Conservation (phyloP, 2,797 vertebrate genomes). For the Staurois parvus region DNA sequence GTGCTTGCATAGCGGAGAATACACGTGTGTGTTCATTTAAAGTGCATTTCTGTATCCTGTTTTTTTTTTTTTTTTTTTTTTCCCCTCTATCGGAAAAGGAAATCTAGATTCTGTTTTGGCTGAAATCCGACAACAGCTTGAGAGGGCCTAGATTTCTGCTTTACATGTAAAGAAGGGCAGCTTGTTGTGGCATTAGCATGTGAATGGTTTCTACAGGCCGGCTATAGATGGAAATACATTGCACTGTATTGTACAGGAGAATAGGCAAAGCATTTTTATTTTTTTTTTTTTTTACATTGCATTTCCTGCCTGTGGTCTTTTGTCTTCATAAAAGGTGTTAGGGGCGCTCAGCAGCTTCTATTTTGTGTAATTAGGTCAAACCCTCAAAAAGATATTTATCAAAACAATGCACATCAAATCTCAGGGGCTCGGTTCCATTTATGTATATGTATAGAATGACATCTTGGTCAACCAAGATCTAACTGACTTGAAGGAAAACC, state of each 20-base stretch:
- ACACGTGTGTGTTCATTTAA: constrained; percentile 20
- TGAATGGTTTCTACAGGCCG: constrained; percentile 35
- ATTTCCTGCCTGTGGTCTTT: constrained; percentile 57
- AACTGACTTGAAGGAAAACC: not conserved
- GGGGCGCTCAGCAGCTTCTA: constrained; percentile 20
- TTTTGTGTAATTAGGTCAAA: constrained; percentile 62
- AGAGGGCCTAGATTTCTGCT: constrained; percentile 33
- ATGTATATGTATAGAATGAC: constrained; percentile 3
- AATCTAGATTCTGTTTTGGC: constrained; percentile 44
- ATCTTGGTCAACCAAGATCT: constrained; percentile 29
- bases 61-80: constrained; percentile 3
- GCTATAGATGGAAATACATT: constrained; percentile 26
- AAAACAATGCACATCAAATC: constrained; percentile 43
- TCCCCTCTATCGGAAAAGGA: constrained; percentile 9
- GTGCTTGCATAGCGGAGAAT: constrained; percentile 6
- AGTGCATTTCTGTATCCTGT: constrained; percentile 18
- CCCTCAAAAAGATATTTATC: constrained; percentile 57
- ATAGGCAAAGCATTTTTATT: constrained; percentile 41
- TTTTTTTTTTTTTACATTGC: constrained; percentile 41
- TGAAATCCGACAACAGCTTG: constrained; percentile 52
- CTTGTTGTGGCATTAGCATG: constrained; percentile 52
- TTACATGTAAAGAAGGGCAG: constrained; percentile 52
- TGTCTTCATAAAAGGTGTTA: constrained; percentile 48
- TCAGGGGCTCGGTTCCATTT: constrained; percentile 4
- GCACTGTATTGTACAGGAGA: constrained; percentile 53